Evolutionary conservation across 1,140 invertebrate genomes (phyloP).

Genomic region (Onthophagus taurus): DNA sequence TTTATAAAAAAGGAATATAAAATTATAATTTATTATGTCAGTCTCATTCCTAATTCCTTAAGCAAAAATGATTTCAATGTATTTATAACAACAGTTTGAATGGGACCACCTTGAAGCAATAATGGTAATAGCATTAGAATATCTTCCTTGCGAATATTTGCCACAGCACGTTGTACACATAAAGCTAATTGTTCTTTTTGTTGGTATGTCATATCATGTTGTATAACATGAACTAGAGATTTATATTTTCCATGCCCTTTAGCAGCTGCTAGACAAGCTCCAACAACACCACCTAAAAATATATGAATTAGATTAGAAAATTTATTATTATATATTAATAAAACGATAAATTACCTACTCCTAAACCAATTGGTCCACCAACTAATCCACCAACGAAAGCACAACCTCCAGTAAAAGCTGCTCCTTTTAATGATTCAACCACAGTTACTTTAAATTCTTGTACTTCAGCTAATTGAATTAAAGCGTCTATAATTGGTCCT

Average conservation of each 20-base stretch:
- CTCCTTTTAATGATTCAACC: constrained; percentile 23
- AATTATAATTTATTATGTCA: too few relatives aligned
- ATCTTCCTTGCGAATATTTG: constrained; percentile 13
- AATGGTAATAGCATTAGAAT: constrained; percentile 2
- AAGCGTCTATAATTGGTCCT: constrained; percentile 7
- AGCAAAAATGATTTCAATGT: background rate
- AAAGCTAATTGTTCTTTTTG: constrained; percentile 19
- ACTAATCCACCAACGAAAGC: constrained; percentile 23
- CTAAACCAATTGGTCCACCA: constrained; percentile 26
- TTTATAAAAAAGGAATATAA: too few relatives aligned
- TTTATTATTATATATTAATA: constrained; percentile 9
- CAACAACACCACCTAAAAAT: constrained; percentile 23
- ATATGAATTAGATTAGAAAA: constrained; percentile 7
- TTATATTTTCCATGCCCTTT: constrained; percentile 23
- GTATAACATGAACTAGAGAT: constrained; percentile 24
- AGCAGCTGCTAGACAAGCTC: constrained; percentile 16
- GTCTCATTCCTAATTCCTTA: too few relatives aligned
- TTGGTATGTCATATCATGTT: constrained; percentile 22
- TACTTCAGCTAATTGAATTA: constrained; percentile 17
- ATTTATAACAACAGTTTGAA: constrained; percentile 1
- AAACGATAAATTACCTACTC: constrained; percentile 20
- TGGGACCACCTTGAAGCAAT: background rate
- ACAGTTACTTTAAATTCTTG: constrained; percentile 24
- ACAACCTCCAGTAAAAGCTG: constrained; percentile 18
- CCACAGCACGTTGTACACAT: constrained; percentile 18